phyloP scores from a whole-genome alignment of 2,797 vertebrate species.

The Poecilia velifera region DNA sequence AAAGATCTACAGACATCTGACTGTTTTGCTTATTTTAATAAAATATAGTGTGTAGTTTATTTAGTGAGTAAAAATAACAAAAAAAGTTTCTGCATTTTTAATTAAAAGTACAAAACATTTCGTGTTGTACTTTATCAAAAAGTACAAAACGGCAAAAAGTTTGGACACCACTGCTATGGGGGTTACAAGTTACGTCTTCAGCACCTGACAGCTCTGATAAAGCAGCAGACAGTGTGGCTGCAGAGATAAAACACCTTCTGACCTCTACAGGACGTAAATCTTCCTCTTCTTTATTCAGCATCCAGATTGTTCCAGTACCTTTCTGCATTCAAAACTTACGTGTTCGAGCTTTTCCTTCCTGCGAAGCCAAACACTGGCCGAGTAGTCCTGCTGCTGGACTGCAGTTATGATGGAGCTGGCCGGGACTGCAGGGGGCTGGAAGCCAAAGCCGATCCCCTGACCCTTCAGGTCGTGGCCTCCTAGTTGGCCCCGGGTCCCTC shows the following conservation, averaged over 20 bases:
- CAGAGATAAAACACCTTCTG: background rate
- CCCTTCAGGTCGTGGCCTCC: conserved; percentile 84
- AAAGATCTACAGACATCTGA: too few species aligned
- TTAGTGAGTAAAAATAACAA: too few species aligned
- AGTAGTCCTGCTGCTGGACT: conserved; percentile 93
- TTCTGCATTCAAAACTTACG: conserved; percentile 80
- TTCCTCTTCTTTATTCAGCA: background rate
- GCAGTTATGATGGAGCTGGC: conserved; percentile 84
- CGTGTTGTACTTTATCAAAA: too few species aligned
- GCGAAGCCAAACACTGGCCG: conserved; percentile 91
- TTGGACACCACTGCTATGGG: too few species aligned
- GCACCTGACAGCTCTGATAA: background rate
- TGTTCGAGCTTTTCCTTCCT: conserved; percentile 92
- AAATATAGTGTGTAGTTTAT: too few species aligned
- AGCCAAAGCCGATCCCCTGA: conserved; percentile 74
- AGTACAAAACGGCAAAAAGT: too few species aligned
- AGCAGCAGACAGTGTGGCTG: background rate
- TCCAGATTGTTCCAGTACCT: background rate
- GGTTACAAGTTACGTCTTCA: background rate
- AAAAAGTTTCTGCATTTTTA: too few species aligned
- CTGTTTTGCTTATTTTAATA: too few species aligned
- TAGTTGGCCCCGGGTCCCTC: conserved; percentile 55
- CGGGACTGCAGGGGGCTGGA: conserved; percentile 70
- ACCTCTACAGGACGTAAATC: background rate
- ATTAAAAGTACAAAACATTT: too few species aligned